phyloP scores from a whole-genome alignment of 2,888 invertebrate genomes.

The Lochmaea crataegi region DNA sequence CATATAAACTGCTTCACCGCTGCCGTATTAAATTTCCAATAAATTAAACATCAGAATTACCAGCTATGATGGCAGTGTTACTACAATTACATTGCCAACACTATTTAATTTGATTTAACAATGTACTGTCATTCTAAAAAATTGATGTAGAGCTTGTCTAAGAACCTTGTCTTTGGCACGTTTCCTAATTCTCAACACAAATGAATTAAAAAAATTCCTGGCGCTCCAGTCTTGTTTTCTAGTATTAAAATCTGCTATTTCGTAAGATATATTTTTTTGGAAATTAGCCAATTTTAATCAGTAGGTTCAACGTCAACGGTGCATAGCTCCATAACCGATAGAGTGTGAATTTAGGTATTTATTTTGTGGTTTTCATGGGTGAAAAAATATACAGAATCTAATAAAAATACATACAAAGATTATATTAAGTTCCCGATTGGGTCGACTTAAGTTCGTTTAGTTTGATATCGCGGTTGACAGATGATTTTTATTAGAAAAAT shows the following conservation, averaged over 20 bases:
- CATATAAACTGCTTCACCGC: too few relatives aligned
- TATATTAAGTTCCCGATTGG: too few relatives aligned
- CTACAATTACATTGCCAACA: not conserved
- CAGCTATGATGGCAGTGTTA: not conserved
- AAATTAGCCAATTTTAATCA: slow-evolving; percentile 6
- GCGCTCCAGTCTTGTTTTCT: slow-evolving; percentile 20
- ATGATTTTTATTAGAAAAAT: too few relatives aligned
- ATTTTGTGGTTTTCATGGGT: too few relatives aligned
- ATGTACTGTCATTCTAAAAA: not conserved
- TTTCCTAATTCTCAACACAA: slow-evolving; percentile 8
- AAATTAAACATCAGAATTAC: too few relatives aligned
- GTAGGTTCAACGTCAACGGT: not conserved
- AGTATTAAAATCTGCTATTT: slow-evolving; percentile 19
- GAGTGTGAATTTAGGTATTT: too few relatives aligned
- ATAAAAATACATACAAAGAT: too few relatives aligned
- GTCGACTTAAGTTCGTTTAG: too few relatives aligned
- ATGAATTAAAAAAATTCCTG: slow-evolving; percentile 28
- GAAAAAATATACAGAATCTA: too few relatives aligned
- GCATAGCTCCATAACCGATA: not conserved
- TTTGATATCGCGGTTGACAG: too few relatives aligned
- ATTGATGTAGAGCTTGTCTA: not conserved
- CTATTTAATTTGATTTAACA: not conserved
- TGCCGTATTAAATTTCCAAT: too few relatives aligned
- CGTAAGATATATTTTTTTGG: slow-evolving; percentile 14
- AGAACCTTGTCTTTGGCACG: slow-evolving; percentile 13